Evolutionary conservation across 1,140 invertebrate species (phyloP).

Genomic region (Antheraea mylitta): DNA sequence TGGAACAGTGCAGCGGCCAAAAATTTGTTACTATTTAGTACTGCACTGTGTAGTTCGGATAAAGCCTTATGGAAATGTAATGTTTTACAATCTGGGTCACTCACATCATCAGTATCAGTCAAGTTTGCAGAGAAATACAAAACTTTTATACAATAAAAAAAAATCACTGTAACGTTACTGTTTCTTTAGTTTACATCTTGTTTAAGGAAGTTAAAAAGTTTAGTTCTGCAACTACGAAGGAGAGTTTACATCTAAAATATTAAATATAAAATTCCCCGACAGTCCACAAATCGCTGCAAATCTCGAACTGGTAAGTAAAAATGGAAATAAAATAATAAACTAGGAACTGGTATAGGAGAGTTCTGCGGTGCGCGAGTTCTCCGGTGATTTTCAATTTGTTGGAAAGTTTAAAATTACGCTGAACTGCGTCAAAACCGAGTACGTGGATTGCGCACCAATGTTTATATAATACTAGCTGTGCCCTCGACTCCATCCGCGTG

Average conservation of each 20-base stretch:
- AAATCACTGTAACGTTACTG: too few species aligned
- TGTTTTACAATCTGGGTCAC: too few species aligned
- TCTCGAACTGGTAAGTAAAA: conserved; percentile 23
- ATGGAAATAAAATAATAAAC: conserved; percentile 27
- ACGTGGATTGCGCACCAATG: background rate
- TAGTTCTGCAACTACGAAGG: background rate
- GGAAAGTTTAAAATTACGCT: conserved; percentile 29
- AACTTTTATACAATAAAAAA: too few species aligned
- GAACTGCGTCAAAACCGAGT: conserved; percentile 13
- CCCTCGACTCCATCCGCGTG: too few species aligned
- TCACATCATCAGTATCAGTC: too few species aligned
- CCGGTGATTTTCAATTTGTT: conserved; percentile 31
- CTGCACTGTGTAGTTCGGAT: too few species aligned
- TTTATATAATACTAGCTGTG: background rate
- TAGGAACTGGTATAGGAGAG: conserved; percentile 16
- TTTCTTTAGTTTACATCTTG: too few species aligned
- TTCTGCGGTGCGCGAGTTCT: conserved; percentile 21
- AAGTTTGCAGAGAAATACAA: too few species aligned
- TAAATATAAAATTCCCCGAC: conserved; percentile 22
- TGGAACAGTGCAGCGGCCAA: too few species aligned
- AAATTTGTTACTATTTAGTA: too few species aligned
- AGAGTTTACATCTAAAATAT: background rate
- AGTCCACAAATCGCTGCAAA: conserved; percentile 18
- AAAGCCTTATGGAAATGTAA: too few species aligned
- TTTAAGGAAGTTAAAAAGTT: background rate